Base-by-base conservation (phyloP, 2,888 invertebrate genomes). In the Calliphora vomitoria region DNA sequence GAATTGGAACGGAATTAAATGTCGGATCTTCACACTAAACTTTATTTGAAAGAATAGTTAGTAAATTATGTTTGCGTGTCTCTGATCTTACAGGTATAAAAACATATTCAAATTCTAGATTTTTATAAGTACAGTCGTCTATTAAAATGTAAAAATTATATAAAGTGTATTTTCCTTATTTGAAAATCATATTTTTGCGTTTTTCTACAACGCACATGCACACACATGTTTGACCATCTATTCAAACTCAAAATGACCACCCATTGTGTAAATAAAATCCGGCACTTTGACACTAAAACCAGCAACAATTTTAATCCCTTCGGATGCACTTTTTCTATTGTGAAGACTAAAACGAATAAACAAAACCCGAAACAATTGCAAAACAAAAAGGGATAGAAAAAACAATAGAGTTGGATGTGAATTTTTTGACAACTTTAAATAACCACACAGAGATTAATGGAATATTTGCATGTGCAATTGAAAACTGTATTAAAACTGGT, bases 381-480 rank as follows among this genome's bases (percentile, higher is more conserved):
- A 81, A 53, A 72, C 3, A 31, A 71, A 68, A 11, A 62, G 55
- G 79, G 50, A 55, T 15, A 35, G 35, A 69, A 75, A 25, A 47
- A 47, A 83, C 83, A 86, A 83, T 41, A 44, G 41, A 58, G 41
- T 4, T 82, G 8, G 3, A 20, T 64, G 58, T 41, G 44, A 66
- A 15, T 35, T 55, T 44, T 83, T 71, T 83, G 79, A 71, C 83
- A 82, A 76, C 74, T 76, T 35, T 60, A 72, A 82, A 84, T 79
- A 66, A 68, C 66, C 60, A 25, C 85, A 66, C 41, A 68, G 58
- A 60, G 74, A 85, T 75, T 68, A 60, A 80, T 85, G 66, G 44
- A 80, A 47, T 68, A 85, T 85, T 85, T 85, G 85, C 74, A 85
- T 80, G 74, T 74, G 35, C 47, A 68, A 68, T 74, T 64, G 64